Percentiles rank a stretch among this genome's conserved stretches.
These are phyloP conservation scores for Cydia fagiglandana DNA, from an alignment of 1,140 invertebrate genomes.

Conservation along the genomic window DNA sequence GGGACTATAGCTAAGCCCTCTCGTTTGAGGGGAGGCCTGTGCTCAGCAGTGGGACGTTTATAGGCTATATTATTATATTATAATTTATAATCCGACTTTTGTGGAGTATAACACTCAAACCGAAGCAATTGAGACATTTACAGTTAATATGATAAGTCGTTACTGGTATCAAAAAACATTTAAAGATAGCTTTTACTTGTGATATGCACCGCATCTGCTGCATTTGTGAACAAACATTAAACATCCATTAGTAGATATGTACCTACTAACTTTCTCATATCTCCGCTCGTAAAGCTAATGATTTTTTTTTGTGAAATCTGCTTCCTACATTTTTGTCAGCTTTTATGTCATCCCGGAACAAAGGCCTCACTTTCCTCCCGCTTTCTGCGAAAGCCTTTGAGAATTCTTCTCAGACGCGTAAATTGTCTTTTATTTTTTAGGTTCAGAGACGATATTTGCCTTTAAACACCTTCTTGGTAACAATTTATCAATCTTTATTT, in stretches of 20 bases:
- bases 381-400: constrained; percentile 23
- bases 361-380: constrained; percentile 19
- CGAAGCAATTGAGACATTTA: too few species aligned
- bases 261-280: not conserved
- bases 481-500: constrained; percentile 32
- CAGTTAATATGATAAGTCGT: too few species aligned
- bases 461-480: constrained; percentile 19
- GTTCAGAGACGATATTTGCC: constrained; percentile 2
- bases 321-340: constrained; percentile 29
- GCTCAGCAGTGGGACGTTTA: too few species aligned
- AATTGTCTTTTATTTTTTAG: constrained; percentile 23
- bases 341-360: constrained; percentile 23
- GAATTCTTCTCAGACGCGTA: not conserved
- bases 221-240: not conserved
- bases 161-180: too few species aligned
- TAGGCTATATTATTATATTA: too few species aligned
- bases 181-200: not conserved
- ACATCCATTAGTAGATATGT: constrained; percentile 9
- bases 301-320: constrained; percentile 7
- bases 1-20: too few species aligned
- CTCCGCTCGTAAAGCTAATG: constrained; percentile 11
- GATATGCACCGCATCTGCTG: not conserved
- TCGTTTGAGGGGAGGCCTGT: too few species aligned
- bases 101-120: too few species aligned
- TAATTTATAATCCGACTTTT: too few species aligned